Evolutionary conservation across 1,140 invertebrate species (phyloP).

Genomic region (Rhagoletis pomonella): DNA sequence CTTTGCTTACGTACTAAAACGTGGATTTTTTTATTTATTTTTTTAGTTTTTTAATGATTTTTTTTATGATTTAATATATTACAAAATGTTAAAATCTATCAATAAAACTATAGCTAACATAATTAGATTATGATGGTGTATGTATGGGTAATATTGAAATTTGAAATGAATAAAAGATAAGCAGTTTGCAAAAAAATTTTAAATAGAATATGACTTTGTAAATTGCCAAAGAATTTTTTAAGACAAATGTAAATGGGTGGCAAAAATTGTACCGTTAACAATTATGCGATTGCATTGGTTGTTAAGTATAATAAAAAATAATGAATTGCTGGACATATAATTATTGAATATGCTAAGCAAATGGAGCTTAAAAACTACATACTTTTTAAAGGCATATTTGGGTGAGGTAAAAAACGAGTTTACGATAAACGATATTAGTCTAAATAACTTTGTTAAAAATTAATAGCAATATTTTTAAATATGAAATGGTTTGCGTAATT

Average conservation of each 20-base stretch:
- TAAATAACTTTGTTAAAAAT: neutral
- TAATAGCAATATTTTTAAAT: neutral
- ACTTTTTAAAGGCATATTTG: neutral
- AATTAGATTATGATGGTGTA: constrained; percentile 50
- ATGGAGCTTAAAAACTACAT: constrained; percentile 28
- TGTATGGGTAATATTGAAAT: neutral
- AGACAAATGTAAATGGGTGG: neutral
- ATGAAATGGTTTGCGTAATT: neutral
- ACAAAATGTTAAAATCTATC: constrained; percentile 49
- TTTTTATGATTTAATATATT: constrained; percentile 9
- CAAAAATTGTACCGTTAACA: neutral
- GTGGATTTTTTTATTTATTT: constrained; percentile 31
- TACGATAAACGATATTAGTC: neutral
- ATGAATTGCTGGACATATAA: neutral
- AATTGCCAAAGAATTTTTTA: neutral
- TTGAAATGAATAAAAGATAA: neutral
- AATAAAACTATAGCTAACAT: constrained; percentile 55
- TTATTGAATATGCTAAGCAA: neutral
- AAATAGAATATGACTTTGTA: neutral
- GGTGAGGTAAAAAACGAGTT: neutral
- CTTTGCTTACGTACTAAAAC: constrained; percentile 53
- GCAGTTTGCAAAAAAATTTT: neutral
- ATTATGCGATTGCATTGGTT: neutral
- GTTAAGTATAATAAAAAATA: neutral
- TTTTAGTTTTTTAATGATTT: constrained; percentile 15